Base-by-base conservation (phyloP, 1,140 invertebrate genomes). In the Acromyrmex heyeri region DNA sequence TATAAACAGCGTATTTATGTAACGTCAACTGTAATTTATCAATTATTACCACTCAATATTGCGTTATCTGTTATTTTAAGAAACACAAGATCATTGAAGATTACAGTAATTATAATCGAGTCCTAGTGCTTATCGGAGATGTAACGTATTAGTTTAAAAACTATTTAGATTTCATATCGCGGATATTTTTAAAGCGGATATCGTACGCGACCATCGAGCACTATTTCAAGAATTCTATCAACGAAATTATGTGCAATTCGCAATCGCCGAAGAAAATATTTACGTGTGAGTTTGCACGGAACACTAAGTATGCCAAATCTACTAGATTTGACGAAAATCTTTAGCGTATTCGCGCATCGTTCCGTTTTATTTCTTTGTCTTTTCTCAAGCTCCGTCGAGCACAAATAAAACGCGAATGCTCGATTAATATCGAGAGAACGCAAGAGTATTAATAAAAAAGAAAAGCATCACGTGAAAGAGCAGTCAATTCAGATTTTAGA, bases 81-180 rank as follows among this genome's bases (percentile, higher is more conserved):
- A 70, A 30, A 27, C 24, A n/a, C 6, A 50, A 50, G 14, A 79
- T 79, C 10, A 79, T 55, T 3, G 30, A 57, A 81, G 34, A 81
- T 81, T 81, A 55, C 6, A 70, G n/a, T 57, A 70, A 70, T 55
- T 81, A n/a, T 44, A 81, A 81, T 70, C 44, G 76, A 48, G 10
- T 12, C 48, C 50, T 8, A 57, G 24, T 21, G 64, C 24, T 69
- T 69, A 69, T 69, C 65, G 38, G 14, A 18, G 34, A 44, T 12
- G 21, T 44, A 59, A 38, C 72, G 55, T 57, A 78, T 48, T 78
- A 55, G 48, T 81, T 81, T 81, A 24, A 48, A 78, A 78, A 34
- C 34, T 70, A 70, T 81, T 57, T 50, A 70, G 53, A 70, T 57
- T 59, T 24, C 16, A 61, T 59, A 72, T 82, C 79, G 67, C 79